phyloP scores from a whole-genome alignment of 2,797 vertebrate species.

The Hydrocynus forskahlii region DNA sequence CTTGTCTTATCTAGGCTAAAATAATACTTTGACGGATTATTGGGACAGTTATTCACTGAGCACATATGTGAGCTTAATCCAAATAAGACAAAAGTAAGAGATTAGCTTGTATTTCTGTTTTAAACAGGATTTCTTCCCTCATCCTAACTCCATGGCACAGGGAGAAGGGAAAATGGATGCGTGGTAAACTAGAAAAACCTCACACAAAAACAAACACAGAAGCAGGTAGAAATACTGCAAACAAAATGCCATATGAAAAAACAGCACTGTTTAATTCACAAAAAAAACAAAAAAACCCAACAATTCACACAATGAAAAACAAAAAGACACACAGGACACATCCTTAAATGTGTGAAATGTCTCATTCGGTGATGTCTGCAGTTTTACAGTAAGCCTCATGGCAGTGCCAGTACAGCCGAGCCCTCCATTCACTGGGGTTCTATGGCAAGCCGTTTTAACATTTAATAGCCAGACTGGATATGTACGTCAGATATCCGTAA shows the following conservation, averaged over 20 bases:
- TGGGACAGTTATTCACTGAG: background rate
- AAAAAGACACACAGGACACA: slow-evolving; percentile 31
- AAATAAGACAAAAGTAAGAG: background rate
- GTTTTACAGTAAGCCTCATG: slow-evolving; percentile 18
- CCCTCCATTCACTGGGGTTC: background rate
- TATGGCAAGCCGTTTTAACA: too few relatives aligned
- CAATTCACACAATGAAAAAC: slow-evolving; percentile 42
- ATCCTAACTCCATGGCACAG: background rate
- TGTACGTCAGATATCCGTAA: too few relatives aligned
- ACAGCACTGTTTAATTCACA: slow-evolving; percentile 54
- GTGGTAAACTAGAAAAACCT: slow-evolving; percentile 22
- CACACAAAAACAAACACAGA: slow-evolving; percentile 23
- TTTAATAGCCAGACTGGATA: too few relatives aligned
- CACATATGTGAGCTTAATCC: background rate
- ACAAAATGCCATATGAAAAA: slow-evolving; percentile 58
- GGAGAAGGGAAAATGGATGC: slow-evolving; percentile 23
- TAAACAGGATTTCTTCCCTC: background rate
- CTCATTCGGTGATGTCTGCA: slow-evolving; percentile 28
- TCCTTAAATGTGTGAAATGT: slow-evolving; percentile 52
- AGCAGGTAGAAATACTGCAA: slow-evolving; percentile 56
- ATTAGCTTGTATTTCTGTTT: slow-evolving; percentile 2
- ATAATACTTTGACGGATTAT: background rate
- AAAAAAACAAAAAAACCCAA: slow-evolving; percentile 22
- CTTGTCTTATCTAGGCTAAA: too few relatives aligned
- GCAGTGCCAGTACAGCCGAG: slow-evolving; percentile 3